phyloP scores from a whole-genome alignment of 2,113 vertebrate species.

The Thinocorus orbignyianus region DNA sequence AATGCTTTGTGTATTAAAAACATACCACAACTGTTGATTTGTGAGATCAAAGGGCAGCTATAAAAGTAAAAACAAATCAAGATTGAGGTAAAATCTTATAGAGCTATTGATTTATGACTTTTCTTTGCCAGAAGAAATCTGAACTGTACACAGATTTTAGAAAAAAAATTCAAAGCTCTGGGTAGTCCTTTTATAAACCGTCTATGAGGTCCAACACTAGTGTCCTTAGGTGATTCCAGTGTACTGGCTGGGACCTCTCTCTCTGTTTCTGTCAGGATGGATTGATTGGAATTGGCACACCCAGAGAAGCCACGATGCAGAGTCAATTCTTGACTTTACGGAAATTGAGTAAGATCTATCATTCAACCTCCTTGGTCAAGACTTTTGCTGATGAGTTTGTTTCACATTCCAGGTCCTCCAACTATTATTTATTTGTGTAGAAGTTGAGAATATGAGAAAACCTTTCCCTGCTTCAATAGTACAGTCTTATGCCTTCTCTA shows the following conservation, averaged over 20 bases:
- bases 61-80: not conserved
- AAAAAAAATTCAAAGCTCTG: not conserved
- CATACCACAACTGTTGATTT: not conserved
- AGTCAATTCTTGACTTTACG: not conserved
- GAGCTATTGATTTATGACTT: not conserved
- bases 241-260: not conserved
- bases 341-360: not conserved
- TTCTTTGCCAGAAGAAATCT: not conserved
- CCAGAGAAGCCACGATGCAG: not conserved
- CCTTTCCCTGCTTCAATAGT: not conserved
- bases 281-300: not conserved
- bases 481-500: not conserved
- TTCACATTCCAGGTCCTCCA: not conserved
- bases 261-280: not conserved
- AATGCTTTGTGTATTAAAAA: not conserved
- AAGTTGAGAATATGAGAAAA: not conserved
- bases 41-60: not conserved
- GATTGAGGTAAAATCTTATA: not conserved
- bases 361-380: not conserved
- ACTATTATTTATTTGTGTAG: not conserved
- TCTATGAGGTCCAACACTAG: not conserved
- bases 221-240: not conserved
- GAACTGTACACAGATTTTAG: not conserved
- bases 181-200: not conserved
- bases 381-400: not conserved